Evolutionary conservation across 2,797 vertebrate genomes (phyloP).

Genomic region (Darevskia nairensis): DNA sequence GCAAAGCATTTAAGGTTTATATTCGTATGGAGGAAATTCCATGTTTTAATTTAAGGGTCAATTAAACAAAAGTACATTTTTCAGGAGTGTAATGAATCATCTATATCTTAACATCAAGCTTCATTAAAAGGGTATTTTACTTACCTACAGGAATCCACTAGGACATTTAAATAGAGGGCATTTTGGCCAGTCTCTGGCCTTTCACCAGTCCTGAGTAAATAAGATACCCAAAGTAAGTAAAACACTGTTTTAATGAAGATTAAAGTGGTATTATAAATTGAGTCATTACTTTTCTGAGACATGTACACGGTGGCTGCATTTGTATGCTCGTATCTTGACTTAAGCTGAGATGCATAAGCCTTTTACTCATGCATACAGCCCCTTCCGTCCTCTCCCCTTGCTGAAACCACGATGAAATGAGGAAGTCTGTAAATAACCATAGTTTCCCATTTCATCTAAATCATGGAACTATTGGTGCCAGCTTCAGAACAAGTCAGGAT

Average conservation of each 20-base stretch:
- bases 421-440: background rate
- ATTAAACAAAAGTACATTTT: constrained; percentile 41
- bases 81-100: constrained; percentile 66
- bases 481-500: background rate
- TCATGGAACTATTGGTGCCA: background rate
- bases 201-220: constrained; percentile 79
- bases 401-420: background rate
- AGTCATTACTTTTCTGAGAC: constrained; percentile 54
- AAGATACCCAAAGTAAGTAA: constrained; percentile 78
- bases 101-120: constrained; percentile 67
- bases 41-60: constrained; percentile 25
- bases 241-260: constrained; percentile 78
- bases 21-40: constrained; percentile 43
- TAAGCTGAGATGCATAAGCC: too few relatives aligned
- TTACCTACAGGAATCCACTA: constrained; percentile 77
- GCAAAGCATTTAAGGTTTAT: constrained; percentile 43
- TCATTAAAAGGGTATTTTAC: constrained; percentile 78
- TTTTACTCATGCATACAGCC: too few relatives aligned
- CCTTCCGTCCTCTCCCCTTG: too few relatives aligned
- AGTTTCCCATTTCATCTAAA: background rate
- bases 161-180: constrained; percentile 75
- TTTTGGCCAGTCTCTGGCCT: constrained; percentile 79
- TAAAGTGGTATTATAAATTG: constrained; percentile 67
- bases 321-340: background rate
- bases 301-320: background rate